Percentiles rank a stretch among this genome's conserved stretches.
Evolutionary conservation across 1,140 invertebrate species (phyloP).

Genomic region (Bombus affinis): DNA sequence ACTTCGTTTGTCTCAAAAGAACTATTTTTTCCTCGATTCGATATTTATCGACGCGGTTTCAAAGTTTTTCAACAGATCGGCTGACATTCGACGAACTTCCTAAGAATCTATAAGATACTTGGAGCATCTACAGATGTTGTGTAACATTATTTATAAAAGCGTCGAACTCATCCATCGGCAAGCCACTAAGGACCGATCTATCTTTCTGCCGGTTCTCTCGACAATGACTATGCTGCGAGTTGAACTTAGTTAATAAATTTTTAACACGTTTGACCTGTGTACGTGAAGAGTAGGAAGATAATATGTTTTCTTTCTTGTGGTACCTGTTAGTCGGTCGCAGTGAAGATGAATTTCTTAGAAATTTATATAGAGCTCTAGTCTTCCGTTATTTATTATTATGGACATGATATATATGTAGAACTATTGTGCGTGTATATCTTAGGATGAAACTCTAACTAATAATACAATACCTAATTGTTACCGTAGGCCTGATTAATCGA

Average conservation of each 20-base stretch:
- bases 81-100: background rate
- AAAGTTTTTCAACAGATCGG: background rate
- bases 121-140: background rate
- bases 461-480: constrained; percentile 2
- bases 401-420: background rate
- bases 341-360: constrained; percentile 1
- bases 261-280: constrained; percentile 19
- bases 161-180: constrained; percentile 10
- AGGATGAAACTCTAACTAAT: no score
- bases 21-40: background rate
- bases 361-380: background rate
- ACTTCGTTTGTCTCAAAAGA: background rate
- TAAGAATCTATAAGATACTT: constrained; percentile 1
- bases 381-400: no score
- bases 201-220: constrained; percentile 7
- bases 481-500: background rate
- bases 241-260: constrained; percentile 51
- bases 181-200: constrained; percentile 36
- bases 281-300: background rate
- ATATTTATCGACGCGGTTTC: background rate
- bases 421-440: background rate
- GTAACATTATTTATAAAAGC: constrained; percentile 40
- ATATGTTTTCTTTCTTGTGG: background rate
- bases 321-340: background rate
- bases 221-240: constrained; percentile 47